phyloP scores from a whole-genome alignment of 2,113 vertebrate species.

The Grammomys dolichurus region DNA sequence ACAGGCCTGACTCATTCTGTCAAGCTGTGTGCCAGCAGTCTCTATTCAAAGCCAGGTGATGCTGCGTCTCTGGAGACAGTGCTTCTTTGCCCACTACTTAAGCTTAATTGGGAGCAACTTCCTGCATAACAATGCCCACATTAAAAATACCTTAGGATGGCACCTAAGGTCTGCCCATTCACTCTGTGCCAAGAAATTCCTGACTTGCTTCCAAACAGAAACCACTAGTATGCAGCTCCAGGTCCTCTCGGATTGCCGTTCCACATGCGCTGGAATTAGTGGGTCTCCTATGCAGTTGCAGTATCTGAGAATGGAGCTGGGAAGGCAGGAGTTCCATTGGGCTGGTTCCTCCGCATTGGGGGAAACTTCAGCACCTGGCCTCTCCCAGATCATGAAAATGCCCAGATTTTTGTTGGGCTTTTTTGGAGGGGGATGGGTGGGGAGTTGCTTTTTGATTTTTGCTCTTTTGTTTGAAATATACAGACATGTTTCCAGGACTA shows the following conservation, averaged over 20 bases:
- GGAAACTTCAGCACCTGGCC: not conserved
- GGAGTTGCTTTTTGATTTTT: not conserved
- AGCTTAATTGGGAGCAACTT: constrained; percentile 81
- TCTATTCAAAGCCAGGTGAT: constrained; percentile 62
- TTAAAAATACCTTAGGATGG: constrained; percentile 75
- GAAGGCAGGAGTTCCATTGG: not conserved
- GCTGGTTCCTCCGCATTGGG: not conserved
- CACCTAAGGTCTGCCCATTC: constrained; percentile 74
- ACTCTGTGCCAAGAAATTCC: constrained; percentile 69
- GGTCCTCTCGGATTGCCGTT: not conserved
- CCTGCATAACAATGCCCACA: constrained; percentile 70
- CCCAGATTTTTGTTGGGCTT: not conserved
- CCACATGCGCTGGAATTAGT: constrained; percentile 49
- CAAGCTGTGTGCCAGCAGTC: constrained; percentile 42
- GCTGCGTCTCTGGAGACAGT: constrained; percentile 59
- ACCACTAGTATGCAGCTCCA: constrained; percentile 59
- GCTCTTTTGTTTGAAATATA: constrained; percentile 58
- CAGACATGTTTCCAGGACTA: not conserved
- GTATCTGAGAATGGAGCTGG: constrained; percentile 40
- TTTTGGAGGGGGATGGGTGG: too few species aligned
- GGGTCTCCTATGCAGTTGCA: constrained; percentile 21
- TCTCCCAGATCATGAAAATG: not conserved
- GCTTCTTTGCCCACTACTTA: constrained; percentile 75
- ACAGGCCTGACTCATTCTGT: constrained; percentile 49
- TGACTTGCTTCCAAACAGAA: constrained; percentile 75